Base-by-base conservation (phyloP, 2,888 invertebrate genomes). In the Abscondita cerata region DNA sequence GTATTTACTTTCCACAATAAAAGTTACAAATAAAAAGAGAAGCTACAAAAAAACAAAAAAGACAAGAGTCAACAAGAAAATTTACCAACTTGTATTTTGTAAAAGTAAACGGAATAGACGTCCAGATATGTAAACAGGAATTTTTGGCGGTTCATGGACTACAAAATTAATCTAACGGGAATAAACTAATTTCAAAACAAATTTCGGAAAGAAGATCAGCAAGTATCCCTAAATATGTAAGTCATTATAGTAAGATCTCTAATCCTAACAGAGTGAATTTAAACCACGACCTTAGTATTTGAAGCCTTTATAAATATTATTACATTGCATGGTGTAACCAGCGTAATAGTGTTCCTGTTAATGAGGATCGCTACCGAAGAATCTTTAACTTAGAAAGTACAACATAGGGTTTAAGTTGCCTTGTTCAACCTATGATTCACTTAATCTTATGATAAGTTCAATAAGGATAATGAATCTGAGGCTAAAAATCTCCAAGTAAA, bases 351-450 rank as follows among this genome's bases (percentile, higher is more conserved):
- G 13, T 13, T 53, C 62, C 64, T 38, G 65, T 61, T 8, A 52
- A 40, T 9, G 58, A 64, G 53, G 59, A 67, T 31, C 20, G 11
- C 9, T 59, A 55, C 4, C 12, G 64, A 20, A 44, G 62, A 38
- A 58, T 65, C 38, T 70, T 69, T 52, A 65, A 64, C 16, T 48
- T 31, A 1, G 46, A 36, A 12, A 65, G 12, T 69, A 53, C 34
- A 69, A 70, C 50, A 68, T 68, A 4, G 66, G 69, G 0, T 70
- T 70, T 44, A 68, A 68, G 40, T n/a, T 68, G 1, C 69, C 69
- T 8, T 70, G 69, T 16, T 11, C 59, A 50, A 62, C 62, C n/a
- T 68, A 62, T 46, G 57, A 57, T 38, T 25, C 34, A 12, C 5
- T 19, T 31, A 15, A 20, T 50, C 18, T 18, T n/a, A 18, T 46